Evolutionary conservation across 1,140 invertebrate genomes (phyloP).

Genomic region (Tetragonula clypearis): DNA sequence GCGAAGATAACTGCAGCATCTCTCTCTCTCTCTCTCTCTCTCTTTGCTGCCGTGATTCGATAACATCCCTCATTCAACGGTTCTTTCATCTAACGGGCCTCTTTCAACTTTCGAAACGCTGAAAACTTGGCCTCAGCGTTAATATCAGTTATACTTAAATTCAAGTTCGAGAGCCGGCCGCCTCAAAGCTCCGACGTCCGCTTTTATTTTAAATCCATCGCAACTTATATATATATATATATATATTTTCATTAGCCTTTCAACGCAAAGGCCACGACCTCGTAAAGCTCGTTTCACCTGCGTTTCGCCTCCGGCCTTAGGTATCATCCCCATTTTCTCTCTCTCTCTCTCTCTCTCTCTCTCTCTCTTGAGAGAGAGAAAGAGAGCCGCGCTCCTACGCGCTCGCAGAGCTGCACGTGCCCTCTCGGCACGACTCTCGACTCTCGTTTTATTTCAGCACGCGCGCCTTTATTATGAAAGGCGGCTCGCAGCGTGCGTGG

Average conservation of each 20-base stretch:
- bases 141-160: slow-evolving; percentile 81
- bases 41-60: slow-evolving; percentile 6
- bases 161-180: slow-evolving; percentile 64
- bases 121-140: slow-evolving; percentile 71
- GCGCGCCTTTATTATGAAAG: slow-evolving; percentile 11
- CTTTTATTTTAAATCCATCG: slow-evolving; percentile 53
- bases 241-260: slow-evolving; percentile 55
- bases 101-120: slow-evolving; percentile 75
- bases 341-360: no score
- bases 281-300: no score
- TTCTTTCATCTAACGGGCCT: slow-evolving; percentile 29
- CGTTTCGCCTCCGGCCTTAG: slow-evolving; percentile 30
- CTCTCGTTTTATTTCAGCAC: no score
- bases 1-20: slow-evolving; percentile 28
- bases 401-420: slow-evolving; percentile 15
- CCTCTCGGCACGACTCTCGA: no score
- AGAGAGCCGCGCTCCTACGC: no score
- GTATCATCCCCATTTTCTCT: neutral
- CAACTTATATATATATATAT: slow-evolving; percentile 17
- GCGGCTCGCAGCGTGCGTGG: neutral
- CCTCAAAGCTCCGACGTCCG: slow-evolving; percentile 37
- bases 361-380: no score
- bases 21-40: slow-evolving; percentile 2
- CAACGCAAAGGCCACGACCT: no score
- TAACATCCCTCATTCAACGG: slow-evolving; percentile 36